These are phyloP conservation scores for Sinosuthora webbiana DNA, from an alignment of 2,113 vertebrate species.

Conservation along the genomic window DNA sequence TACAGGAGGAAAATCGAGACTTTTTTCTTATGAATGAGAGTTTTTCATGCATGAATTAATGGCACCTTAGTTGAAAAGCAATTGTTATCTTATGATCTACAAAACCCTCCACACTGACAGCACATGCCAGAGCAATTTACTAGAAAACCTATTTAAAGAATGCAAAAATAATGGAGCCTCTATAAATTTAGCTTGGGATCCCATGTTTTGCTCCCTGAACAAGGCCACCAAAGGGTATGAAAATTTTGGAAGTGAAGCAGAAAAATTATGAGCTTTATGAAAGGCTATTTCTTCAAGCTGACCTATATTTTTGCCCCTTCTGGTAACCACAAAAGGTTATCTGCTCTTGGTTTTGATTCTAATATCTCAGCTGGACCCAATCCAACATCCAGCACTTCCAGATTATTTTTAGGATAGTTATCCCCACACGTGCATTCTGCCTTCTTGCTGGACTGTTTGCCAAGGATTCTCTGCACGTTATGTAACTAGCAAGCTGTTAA, in stretches of 20 bases:
- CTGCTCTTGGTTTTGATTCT: background rate
- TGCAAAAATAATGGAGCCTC: background rate
- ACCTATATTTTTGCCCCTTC: background rate
- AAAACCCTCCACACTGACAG: background rate
- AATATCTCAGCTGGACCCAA: background rate
- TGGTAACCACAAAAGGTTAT: background rate
- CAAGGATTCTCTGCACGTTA: conserved; percentile 22
- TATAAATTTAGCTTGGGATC: background rate
- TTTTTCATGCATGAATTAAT: background rate
- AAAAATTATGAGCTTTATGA: background rate
- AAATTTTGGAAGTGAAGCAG: background rate
- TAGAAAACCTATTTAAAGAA: background rate
- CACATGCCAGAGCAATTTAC: background rate
- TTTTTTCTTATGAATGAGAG: background rate
- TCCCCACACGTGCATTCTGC: background rate
- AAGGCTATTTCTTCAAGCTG: background rate
- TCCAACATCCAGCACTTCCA: background rate
- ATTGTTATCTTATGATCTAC: background rate
- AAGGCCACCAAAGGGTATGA: background rate
- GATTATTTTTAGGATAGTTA: background rate
- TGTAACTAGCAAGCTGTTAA: conserved; percentile 34
- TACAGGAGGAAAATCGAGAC: background rate
- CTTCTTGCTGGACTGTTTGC: background rate
- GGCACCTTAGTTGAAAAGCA: background rate
- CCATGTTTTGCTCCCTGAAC: background rate